A percentile compares a stretch with the other conserved stretches of the same genome.
Conservation (phyloP, 64 coral and sea anemone species). For the Stichodactyla helianthus region DNA sequence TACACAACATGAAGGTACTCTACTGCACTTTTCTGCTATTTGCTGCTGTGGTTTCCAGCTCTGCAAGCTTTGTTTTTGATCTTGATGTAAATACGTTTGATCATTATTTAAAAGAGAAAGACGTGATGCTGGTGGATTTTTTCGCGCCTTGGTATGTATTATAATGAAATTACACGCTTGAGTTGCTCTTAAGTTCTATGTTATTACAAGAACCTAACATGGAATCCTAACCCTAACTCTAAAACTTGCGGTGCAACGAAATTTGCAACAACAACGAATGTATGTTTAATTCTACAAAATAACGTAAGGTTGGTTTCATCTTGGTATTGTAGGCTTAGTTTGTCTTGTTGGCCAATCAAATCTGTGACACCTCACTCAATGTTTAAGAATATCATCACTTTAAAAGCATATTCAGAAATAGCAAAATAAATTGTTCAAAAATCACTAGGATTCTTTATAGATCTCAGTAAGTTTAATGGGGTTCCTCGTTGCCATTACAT, state of each 20-base stretch:
- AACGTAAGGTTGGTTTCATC: too few relatives aligned
- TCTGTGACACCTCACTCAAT: too few relatives aligned
- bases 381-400: too few relatives aligned
- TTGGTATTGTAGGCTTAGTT: too few relatives aligned
- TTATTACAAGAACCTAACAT: neutral
- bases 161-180: slow-evolving; percentile 25
- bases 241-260: neutral
- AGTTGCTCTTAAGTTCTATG: neutral
- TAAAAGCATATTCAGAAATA: too few relatives aligned
- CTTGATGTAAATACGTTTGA: slow-evolving; percentile 69
- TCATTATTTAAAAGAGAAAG: slow-evolving; percentile 57
- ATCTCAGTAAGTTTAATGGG: too few relatives aligned
- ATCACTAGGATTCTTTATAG: too few relatives aligned
- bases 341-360: too few relatives aligned
- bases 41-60: slow-evolving; percentile 7
- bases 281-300: too few relatives aligned
- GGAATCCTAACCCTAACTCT: neutral
- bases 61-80: slow-evolving; percentile 46
- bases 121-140: slow-evolving; percentile 88
- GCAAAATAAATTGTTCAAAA: too few relatives aligned
- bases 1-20: neutral
- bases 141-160: slow-evolving; percentile 77
- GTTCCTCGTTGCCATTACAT: too few relatives aligned
- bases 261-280: neutral
- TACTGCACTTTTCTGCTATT: neutral